A percentile compares a stretch with the other conserved stretches of the same genome.
Evolutionary conservation across 2,888 invertebrate species (phyloP).

Genomic region (Polia nebulosa): DNA sequence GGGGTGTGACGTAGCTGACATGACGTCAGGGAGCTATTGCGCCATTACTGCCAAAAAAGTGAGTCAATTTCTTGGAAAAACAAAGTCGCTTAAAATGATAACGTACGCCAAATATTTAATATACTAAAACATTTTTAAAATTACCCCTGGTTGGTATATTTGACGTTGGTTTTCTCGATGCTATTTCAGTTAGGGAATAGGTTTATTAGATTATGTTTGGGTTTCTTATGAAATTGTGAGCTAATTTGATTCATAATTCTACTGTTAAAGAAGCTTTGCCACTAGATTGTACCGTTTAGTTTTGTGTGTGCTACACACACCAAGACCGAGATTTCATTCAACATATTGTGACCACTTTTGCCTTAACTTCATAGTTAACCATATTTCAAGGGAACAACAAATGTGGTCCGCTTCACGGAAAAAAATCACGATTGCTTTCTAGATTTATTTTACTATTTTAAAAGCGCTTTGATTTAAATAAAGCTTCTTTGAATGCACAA

Average conservation of each 20-base stretch:
- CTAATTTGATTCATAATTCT: constrained; percentile 10
- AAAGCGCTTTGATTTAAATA: constrained; percentile 11
- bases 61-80: constrained; percentile 64
- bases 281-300: not conserved
- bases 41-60: constrained; percentile 66
- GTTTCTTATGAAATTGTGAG: not conserved
- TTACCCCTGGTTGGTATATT: constrained; percentile 35
- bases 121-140: constrained; percentile 42
- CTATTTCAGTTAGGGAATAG: constrained; percentile 23
- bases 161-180: constrained; percentile 3
- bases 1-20: constrained; percentile 68
- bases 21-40: constrained; percentile 69
- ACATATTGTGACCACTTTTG: not conserved
- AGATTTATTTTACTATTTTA: constrained; percentile 2
- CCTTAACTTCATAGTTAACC: constrained; percentile 2
- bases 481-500: constrained; percentile 11
- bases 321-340: not conserved
- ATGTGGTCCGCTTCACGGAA: not conserved
- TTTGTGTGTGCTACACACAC: not conserved
- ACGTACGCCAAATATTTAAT: constrained; percentile 45
- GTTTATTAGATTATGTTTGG: constrained; percentile 20
- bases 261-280: not conserved
- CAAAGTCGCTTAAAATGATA: constrained; percentile 48
- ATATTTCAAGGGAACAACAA: constrained; percentile 1
- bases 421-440: not conserved